Evolutionary conservation across 2,113 vertebrate genomes (phyloP).

Genomic region (Vidua chalybeata): DNA sequence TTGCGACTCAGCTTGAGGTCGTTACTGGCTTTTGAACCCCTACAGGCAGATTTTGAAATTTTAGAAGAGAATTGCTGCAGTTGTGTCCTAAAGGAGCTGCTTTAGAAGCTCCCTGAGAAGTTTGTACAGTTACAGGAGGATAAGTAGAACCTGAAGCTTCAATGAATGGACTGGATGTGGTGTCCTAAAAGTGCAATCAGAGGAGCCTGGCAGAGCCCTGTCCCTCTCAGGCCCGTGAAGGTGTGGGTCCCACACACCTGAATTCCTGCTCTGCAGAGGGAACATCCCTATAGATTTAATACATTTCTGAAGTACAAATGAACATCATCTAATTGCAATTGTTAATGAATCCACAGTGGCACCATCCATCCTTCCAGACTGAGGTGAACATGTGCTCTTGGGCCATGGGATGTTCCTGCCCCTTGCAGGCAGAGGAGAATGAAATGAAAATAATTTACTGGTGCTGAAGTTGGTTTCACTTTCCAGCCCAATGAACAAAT

Average conservation of each 20-base stretch:
- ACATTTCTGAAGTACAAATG: background rate
- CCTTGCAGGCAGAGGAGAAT: background rate
- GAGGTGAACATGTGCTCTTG: background rate
- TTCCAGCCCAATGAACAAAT: background rate
- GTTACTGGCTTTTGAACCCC: background rate
- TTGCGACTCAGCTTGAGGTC: background rate
- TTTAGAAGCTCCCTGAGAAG: background rate
- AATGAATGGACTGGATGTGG: background rate
- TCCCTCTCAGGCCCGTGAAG: background rate
- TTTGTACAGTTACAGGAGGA: too few relatives aligned
- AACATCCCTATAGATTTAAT: fast-evolving
- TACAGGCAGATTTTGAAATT: background rate
- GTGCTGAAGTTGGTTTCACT: background rate
- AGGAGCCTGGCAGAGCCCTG: background rate
- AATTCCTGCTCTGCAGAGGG: background rate
- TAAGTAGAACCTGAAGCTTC: too few relatives aligned
- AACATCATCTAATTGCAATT: fast-evolving
- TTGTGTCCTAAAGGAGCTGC: background rate
- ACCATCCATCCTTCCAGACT: background rate
- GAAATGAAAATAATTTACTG: background rate
- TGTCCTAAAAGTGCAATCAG: background rate
- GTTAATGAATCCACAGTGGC: background rate
- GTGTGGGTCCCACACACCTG: background rate
- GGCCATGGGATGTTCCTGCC: background rate
- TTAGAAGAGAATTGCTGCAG: background rate